These are phyloP conservation scores for Acheta domesticus DNA, from an alignment of 2,888 invertebrate species.

Conservation along the genomic window DNA sequence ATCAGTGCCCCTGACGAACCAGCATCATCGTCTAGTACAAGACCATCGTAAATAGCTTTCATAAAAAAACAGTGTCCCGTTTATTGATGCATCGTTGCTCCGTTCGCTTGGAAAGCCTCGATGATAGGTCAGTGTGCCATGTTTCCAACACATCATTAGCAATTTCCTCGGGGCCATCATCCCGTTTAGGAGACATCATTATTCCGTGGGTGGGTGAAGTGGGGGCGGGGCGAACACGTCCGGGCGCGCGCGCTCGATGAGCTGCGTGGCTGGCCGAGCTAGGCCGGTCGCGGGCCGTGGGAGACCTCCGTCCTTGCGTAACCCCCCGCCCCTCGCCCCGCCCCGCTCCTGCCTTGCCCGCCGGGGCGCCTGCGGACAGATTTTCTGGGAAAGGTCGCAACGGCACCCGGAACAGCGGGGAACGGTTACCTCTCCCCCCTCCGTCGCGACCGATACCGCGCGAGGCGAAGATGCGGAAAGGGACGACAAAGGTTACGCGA, in stretches of 20 bases:
- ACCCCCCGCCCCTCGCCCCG: not conserved
- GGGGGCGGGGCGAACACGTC: not conserved
- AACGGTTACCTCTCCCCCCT: too few species aligned
- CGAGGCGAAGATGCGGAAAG: not conserved
- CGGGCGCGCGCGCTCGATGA: not conserved
- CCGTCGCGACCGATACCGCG: not conserved
- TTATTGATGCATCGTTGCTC: not conserved
- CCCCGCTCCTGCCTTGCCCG: not conserved
- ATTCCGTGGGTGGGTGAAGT: not conserved
- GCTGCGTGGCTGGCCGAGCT: not conserved
- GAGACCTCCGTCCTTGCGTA: not conserved
- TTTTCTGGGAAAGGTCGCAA: conserved; percentile 18
- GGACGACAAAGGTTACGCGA: conserved; percentile 8
- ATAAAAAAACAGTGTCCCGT: not conserved
- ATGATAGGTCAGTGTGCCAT: not conserved
- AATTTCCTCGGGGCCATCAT: not conserved
- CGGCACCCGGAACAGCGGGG: not conserved
- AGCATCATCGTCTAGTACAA: too few species aligned
- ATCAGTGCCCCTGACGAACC: too few species aligned
- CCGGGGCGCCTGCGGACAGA: not conserved
- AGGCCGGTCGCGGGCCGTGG: not conserved
- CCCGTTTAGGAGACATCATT: not conserved
- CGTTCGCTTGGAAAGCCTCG: not conserved
- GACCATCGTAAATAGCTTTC: not conserved
- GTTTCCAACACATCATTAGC: not conserved